Conservation (phyloP, 2,888 invertebrate species). For the Empis stercorea region DNA sequence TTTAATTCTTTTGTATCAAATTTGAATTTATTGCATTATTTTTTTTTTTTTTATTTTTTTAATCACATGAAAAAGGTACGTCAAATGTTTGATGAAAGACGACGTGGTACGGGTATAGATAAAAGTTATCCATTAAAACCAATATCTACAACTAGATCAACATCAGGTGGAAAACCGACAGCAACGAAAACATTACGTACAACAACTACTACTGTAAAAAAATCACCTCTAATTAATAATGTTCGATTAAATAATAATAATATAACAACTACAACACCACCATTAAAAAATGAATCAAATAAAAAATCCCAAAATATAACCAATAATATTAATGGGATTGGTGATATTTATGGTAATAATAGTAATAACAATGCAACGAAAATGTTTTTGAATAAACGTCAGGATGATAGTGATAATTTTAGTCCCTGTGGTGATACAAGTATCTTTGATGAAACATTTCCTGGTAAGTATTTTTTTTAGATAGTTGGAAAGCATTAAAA, state of each 20-base stretch:
- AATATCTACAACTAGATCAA: slow-evolving; percentile 38
- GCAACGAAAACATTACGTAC: slow-evolving; percentile 6
- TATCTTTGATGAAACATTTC: slow-evolving; percentile 20
- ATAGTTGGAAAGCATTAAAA: no score
- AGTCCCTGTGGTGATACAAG: neutral
- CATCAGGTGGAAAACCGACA: slow-evolving; percentile 5
- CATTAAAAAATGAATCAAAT: neutral
- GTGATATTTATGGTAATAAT: neutral
- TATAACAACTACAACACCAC: neutral
- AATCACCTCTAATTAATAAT: slow-evolving; percentile 2
- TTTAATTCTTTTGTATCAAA: no score
- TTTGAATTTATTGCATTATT: no score
- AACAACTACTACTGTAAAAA: slow-evolving; percentile 1
- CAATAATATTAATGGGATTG: neutral
- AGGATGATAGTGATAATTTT: no score
- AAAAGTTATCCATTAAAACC: slow-evolving; percentile 73
- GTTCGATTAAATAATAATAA: neutral
- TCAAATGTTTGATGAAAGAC: slow-evolving; percentile 75
- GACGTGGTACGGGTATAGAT: slow-evolving; percentile 63
- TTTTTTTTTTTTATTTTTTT: no score
- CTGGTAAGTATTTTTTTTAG: slow-evolving; percentile 10
- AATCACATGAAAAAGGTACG: no score
- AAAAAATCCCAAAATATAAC: neutral
- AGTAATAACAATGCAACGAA: no score
- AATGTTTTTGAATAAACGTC: no score